These are phyloP conservation scores for Scrobipalpa atriplicella DNA, from an alignment of 2,888 invertebrate species.

Conservation along the genomic window DNA sequence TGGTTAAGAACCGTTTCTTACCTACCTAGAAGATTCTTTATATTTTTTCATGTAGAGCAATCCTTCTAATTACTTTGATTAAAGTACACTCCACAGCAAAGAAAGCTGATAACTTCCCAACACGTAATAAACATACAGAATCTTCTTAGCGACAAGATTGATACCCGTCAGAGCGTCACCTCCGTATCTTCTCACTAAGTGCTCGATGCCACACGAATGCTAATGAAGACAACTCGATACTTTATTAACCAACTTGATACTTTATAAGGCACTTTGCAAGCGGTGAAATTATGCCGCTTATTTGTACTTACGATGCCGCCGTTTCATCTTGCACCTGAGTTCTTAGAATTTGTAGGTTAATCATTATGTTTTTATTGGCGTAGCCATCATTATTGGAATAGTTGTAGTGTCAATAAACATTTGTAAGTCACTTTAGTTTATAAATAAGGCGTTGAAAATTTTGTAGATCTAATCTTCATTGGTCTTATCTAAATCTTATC, in stretches of 20 bases:
- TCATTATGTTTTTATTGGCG: background rate
- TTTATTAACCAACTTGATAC: conserved; percentile 30
- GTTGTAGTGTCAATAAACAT: background rate
- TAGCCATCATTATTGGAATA: background rate
- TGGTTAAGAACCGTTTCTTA: too few species aligned
- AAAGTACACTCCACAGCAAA: background rate
- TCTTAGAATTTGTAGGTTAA: background rate
- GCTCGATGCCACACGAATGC: conserved; percentile 58
- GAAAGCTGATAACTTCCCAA: conserved; percentile 3
- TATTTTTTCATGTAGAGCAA: background rate
- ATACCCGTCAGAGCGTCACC: conserved; percentile 62
- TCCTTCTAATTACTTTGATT: background rate
- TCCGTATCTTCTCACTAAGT: conserved; percentile 63
- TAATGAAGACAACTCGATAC: conserved; percentile 52
- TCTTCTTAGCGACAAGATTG: conserved; percentile 51
- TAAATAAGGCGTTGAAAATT: too few species aligned
- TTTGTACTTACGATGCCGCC: background rate
- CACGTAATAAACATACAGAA: conserved; percentile 36
- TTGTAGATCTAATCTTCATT: too few species aligned
- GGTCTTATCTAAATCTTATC: too few species aligned
- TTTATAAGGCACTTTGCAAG: conserved; percentile 31
- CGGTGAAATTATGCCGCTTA: conserved; percentile 26
- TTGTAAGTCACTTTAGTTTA: background rate
- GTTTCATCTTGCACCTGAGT: conserved; percentile 7
- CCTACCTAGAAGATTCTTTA: background rate